Percentiles rank a stretch among this genome's conserved stretches.
phyloP scores from a whole-genome alignment of 1,140 invertebrate species.

The Heterodera carotae region DNA sequence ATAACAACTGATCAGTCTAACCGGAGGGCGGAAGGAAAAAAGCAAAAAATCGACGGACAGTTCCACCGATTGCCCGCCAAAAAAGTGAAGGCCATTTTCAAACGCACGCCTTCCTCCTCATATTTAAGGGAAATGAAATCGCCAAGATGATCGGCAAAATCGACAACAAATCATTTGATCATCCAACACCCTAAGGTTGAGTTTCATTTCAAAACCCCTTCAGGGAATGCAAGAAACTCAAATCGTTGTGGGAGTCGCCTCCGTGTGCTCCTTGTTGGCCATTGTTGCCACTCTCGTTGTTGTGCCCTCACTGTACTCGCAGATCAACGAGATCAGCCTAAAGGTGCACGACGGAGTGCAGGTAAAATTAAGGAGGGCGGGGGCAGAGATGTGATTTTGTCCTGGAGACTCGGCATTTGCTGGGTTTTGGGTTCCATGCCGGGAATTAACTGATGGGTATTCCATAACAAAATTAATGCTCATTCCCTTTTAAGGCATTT shows the following conservation, averaged over 20 bases:
- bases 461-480: too few relatives aligned
- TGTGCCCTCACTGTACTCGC: slow-evolving; percentile 38
- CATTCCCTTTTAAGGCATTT: slow-evolving; percentile 24
- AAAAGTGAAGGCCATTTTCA: not conserved
- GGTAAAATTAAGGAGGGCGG: not conserved
- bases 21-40: not conserved
- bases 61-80: not conserved
- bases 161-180: not conserved
- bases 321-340: slow-evolving; percentile 43
- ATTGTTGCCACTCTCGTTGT: slow-evolving; percentile 41
- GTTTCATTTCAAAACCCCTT: not conserved
- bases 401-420: too few relatives aligned
- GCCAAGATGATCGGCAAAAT: not conserved
- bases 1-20: not conserved
- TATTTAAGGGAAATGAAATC: not conserved
- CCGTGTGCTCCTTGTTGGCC: slow-evolving; percentile 41
- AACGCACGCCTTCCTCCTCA: not conserved
- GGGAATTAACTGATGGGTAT: too few relatives aligned
- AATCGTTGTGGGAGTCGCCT: slow-evolving; percentile 44
- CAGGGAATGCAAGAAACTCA: slow-evolving; percentile 42
- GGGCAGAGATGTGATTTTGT: too few relatives aligned
- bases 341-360: slow-evolving; percentile 46
- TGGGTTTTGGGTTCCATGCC: too few relatives aligned
- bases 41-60: not conserved
- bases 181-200: not conserved